Percentiles rank a stretch among this genome's conserved stretches.
phyloP scores from a whole-genome alignment of 2,888 invertebrate genomes.

The Bugulina stolonifera region DNA sequence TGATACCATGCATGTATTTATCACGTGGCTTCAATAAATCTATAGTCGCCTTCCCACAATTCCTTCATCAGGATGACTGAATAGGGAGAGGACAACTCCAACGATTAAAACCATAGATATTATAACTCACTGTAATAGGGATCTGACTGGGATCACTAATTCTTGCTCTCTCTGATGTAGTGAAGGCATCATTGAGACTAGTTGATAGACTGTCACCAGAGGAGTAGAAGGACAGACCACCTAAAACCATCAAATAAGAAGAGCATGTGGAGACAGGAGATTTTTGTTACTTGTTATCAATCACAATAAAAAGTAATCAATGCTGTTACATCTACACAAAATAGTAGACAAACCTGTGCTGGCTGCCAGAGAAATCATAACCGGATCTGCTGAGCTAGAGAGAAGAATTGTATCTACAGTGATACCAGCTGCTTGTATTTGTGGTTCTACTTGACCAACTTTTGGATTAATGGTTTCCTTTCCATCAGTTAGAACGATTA shows the following conservation, averaged over 20 bases:
- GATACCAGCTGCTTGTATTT: background rate
- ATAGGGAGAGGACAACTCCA: no score
- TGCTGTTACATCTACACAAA: no score
- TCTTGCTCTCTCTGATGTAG: constrained; percentile 15
- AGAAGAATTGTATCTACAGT: constrained; percentile 17
- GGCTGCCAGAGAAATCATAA: constrained; percentile 27
- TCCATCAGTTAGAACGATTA: constrained; percentile 22
- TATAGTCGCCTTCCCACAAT: no score
- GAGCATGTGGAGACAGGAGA: no score
- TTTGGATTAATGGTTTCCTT: background rate
- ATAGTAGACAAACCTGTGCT: constrained; percentile 28
- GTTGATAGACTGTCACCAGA: constrained; percentile 3
- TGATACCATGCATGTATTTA: no score
- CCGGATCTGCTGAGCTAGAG: background rate
- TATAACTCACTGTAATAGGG: constrained; percentile 1
- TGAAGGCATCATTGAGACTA: constrained; percentile 20
- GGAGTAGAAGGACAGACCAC: constrained; percentile 14
- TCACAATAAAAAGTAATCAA: no score
- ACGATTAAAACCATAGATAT: no score
- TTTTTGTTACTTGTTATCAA: no score
- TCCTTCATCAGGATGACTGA: no score
- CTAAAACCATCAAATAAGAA: no score
- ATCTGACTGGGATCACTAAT: background rate
- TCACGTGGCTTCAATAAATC: no score
- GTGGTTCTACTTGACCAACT: background rate